phyloP scores from a whole-genome alignment of 2,888 invertebrate genomes.

The Nephrotoma appendiculata region DNA sequence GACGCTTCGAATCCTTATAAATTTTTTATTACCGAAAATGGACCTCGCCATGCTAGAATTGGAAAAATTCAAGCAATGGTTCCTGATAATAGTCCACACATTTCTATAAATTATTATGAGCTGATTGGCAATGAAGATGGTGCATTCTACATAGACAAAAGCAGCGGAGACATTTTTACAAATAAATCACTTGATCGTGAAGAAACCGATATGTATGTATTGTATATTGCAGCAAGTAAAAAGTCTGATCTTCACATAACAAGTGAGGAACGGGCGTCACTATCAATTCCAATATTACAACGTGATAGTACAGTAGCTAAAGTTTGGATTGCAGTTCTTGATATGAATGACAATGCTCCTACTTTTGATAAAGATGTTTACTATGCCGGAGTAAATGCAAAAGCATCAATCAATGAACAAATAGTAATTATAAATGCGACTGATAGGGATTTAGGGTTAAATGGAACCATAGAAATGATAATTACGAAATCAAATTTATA shows the following conservation, averaged over 20 bases:
- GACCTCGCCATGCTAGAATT: constrained; percentile 43
- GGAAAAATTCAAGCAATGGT: constrained; percentile 37
- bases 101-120: constrained; percentile 72
- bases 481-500: constrained; percentile 69
- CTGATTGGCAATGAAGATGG: constrained; percentile 61
- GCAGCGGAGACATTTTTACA: constrained; percentile 64
- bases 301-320: constrained; percentile 55
- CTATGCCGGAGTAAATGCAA: constrained; percentile 54
- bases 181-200: constrained; percentile 74
- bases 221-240: constrained; percentile 72
- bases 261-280: constrained; percentile 33
- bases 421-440: constrained; percentile 60
- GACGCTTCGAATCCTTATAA: constrained; percentile 45
- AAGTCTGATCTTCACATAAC: constrained; percentile 57
- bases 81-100: constrained; percentile 61
- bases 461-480: constrained; percentile 68
- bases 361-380: constrained; percentile 42
- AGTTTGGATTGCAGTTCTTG: constrained; percentile 56
- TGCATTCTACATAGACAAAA: constrained; percentile 64
- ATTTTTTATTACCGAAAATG: constrained; percentile 59
- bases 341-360: constrained; percentile 77
- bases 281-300: constrained; percentile 32
- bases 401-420: constrained; percentile 60
- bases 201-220: constrained; percentile 51
- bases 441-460: constrained; percentile 71